Evolutionary conservation across 2,113 vertebrate species (phyloP).

Genomic region (Corythaixoides concolor): DNA sequence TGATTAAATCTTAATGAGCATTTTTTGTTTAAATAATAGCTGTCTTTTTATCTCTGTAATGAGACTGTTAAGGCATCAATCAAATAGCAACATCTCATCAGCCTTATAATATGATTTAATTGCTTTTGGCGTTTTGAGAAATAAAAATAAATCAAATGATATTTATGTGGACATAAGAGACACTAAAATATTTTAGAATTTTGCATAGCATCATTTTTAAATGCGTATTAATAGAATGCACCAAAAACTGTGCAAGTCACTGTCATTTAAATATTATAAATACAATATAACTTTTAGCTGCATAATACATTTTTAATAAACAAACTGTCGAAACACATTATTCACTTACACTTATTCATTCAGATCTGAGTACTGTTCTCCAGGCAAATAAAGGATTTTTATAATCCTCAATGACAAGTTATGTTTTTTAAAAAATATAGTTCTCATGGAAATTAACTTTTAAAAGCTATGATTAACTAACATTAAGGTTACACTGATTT

Average conservation of each 20-base stretch:
- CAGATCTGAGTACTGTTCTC: constrained; percentile 50
- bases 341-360: constrained; percentile 52
- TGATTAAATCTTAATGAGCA: constrained; percentile 32
- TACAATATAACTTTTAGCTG: constrained; percentile 52
- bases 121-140: constrained; percentile 3
- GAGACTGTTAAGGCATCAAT: constrained; percentile 59
- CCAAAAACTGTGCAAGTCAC: constrained; percentile 18
- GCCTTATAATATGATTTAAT: constrained; percentile 38
- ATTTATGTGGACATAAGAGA: constrained; percentile 1
- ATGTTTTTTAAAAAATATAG: not conserved
- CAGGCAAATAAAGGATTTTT: constrained; percentile 66
- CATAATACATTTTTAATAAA: constrained; percentile 69
- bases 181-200: constrained; percentile 34
- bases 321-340: constrained; percentile 68
- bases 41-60: constrained; percentile 51
- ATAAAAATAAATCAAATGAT: constrained; percentile 19
- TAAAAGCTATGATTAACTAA: constrained; percentile 66
- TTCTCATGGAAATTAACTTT: constrained; percentile 65
- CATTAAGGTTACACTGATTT: constrained; percentile 48
- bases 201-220: not conserved
- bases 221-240: not conserved
- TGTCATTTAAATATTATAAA: constrained; percentile 53
- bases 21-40: constrained; percentile 35
- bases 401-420: constrained; percentile 66
- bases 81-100: constrained; percentile 50